These are phyloP conservation scores for Eupithecia insigniata DNA, from an alignment of 2,888 invertebrate genomes.

Conservation along the genomic window DNA sequence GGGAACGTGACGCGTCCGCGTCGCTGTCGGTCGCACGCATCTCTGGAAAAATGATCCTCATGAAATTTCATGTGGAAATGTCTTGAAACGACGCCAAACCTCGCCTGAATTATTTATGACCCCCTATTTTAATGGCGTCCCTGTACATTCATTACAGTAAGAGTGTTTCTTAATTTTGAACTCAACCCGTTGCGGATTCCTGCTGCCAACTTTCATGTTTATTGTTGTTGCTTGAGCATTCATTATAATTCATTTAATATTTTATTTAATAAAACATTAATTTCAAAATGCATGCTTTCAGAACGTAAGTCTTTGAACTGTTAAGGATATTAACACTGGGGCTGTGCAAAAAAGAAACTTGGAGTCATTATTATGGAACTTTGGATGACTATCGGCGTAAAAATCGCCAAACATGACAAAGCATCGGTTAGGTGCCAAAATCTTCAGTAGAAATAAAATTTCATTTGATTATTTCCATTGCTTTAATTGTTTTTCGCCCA, in stretches of 20 bases:
- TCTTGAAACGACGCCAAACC: slow-evolving; percentile 83
- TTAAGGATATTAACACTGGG: too few species aligned
- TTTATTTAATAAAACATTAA: neutral
- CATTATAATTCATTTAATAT: neutral
- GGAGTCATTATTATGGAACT: neutral
- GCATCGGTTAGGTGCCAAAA: neutral
- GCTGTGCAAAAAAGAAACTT: neutral
- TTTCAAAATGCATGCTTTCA: neutral
- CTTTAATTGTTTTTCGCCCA: neutral
- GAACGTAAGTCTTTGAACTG: neutral
- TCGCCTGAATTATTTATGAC: slow-evolving; percentile 81
- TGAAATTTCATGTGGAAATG: slow-evolving; percentile 84
- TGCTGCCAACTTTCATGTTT: slow-evolving; percentile 50
- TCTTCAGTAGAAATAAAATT: neutral
- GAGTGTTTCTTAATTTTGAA: slow-evolving; percentile 79
- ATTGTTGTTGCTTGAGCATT: slow-evolving; percentile 25
- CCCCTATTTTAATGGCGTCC: slow-evolving; percentile 80
- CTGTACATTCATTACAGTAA: slow-evolving; percentile 77
- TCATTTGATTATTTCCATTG: neutral
- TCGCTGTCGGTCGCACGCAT: slow-evolving; percentile 47
- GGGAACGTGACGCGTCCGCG: slow-evolving; percentile 27
- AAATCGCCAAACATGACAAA: neutral
- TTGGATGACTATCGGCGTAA: neutral
- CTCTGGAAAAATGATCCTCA: slow-evolving; percentile 80
- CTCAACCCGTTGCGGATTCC: slow-evolving; percentile 61